phyloP scores from a whole-genome alignment of 2,797 vertebrate species.

The Spinus pinus region DNA sequence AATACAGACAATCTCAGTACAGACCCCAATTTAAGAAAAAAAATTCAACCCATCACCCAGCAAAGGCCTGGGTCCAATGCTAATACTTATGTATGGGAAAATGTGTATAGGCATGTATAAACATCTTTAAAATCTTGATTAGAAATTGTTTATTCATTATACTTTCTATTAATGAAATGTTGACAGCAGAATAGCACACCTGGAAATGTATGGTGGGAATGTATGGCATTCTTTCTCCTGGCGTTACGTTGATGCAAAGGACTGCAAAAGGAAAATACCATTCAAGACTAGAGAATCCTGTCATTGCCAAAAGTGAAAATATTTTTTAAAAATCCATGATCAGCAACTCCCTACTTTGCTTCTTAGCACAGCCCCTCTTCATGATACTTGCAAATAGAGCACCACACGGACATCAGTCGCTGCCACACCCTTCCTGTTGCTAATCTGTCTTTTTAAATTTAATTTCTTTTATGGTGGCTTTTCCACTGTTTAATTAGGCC shows the following conservation, averaged over 20 bases:
- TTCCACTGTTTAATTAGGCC: constrained; percentile 84
- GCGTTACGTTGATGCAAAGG: not conserved
- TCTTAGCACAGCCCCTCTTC: not conserved
- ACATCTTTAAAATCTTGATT: not conserved
- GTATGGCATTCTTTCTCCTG: not conserved
- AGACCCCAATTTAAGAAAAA: not conserved
- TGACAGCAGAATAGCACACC: not conserved
- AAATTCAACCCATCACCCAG: not conserved
- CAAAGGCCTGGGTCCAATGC: not conserved
- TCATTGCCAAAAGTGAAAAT: not conserved
- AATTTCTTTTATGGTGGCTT: constrained; percentile 79
- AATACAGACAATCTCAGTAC: not conserved
- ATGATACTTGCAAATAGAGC: not conserved
- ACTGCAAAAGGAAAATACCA: not conserved
- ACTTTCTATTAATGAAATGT: not conserved
- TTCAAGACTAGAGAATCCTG: not conserved
- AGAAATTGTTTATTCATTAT: not conserved
- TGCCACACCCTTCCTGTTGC: constrained; percentile 81
- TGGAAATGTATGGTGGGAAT: not conserved
- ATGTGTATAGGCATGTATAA: not conserved
- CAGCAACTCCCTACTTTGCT: not conserved
- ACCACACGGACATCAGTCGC: not conserved
- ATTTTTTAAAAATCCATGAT: not conserved
- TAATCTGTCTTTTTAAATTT: constrained; percentile 84
- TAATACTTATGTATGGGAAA: not conserved